Evolutionary conservation across 2,888 invertebrate genomes (phyloP).

Genomic region (Hedya salicella): DNA sequence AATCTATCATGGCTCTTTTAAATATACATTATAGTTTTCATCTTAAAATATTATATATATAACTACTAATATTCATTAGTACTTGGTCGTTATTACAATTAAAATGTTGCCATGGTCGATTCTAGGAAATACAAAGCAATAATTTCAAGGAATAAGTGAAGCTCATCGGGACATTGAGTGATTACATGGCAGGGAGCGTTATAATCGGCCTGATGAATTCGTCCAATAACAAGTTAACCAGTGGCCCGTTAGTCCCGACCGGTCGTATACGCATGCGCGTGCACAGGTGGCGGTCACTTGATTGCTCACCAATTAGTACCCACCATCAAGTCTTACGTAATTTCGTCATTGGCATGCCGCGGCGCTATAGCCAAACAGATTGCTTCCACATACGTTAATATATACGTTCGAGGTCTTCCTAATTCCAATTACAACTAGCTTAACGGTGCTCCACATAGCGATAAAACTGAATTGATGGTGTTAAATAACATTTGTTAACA

Average conservation of each 20-base stretch:
- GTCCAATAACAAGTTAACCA: conserved; percentile 72
- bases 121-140: not conserved
- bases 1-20: not conserved
- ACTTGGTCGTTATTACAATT: too few relatives aligned
- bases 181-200: conserved; percentile 57
- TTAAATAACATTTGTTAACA: conserved; percentile 57
- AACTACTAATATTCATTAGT: too few relatives aligned
- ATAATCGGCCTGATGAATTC: conserved; percentile 62
- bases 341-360: conserved; percentile 63
- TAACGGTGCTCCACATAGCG: conserved; percentile 64
- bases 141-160: conserved; percentile 43
- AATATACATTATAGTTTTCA: not conserved
- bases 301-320: conserved; percentile 69
- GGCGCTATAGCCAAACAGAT: conserved; percentile 53
- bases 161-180: conserved; percentile 59
- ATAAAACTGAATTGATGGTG: conserved; percentile 67
- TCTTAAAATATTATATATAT: too few relatives aligned
- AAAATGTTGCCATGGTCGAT: not conserved
- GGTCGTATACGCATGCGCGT: conserved; percentile 60
- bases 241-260: conserved; percentile 71
- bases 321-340: conserved; percentile 67
- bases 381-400: conserved; percentile 52
- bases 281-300: conserved; percentile 59
- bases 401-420: conserved; percentile 49
- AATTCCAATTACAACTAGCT: conserved; percentile 54